Evolutionary conservation across 2,888 invertebrate genomes (phyloP), one percentile per base, ranked within the genome.

Genomic region (Drosophila monieri): DNA sequence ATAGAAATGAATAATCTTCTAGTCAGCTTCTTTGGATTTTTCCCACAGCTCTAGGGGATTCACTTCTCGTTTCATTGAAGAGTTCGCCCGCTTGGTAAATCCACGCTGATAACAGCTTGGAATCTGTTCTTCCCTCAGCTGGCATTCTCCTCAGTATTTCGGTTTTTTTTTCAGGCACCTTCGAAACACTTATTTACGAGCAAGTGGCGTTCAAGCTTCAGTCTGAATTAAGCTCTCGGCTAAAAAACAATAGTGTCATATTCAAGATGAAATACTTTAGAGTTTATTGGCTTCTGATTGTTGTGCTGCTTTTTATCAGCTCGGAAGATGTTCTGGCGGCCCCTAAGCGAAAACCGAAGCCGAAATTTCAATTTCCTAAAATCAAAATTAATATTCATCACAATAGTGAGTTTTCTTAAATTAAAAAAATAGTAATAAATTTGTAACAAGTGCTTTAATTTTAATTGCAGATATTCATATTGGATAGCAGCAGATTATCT

Each of bases 261-360:
- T 23, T 55, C 23, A 61, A 47, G 4, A 80, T 85, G 85, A 81
- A 81, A 61, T 78, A 65, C 58, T 80, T 80, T 6, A 58, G 48
- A 25, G 39, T 79, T 8, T 60, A 73, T 30, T 85, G 75, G 62
- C 30, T 80, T 1, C 35, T 80, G 1, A 8, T 73, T 4, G 8
- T 65, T 23, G 51, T 48, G 0, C 15, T 72, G 0, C 23, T 77
- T 0, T 48, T 85, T 3, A 3, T 76, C 1, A 67, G 58, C 25
- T 10, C 69, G 0, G 23, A 58, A 23, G 49, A 74, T 15, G 53
- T 67, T 12, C 43, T 15, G 3, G 55, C 46, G 10, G 47, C 32
- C 6, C 14, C 46, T 4, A 18, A 53, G 25, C 14, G 25, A 14
- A 48, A 32, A 6, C 0, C 2, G 3, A 35, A 43, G 2, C 49